Percentiles rank a stretch among this genome's conserved stretches.
Conservation (phyloP, 2,797 vertebrate species). For the Channallabes apus region DNA sequence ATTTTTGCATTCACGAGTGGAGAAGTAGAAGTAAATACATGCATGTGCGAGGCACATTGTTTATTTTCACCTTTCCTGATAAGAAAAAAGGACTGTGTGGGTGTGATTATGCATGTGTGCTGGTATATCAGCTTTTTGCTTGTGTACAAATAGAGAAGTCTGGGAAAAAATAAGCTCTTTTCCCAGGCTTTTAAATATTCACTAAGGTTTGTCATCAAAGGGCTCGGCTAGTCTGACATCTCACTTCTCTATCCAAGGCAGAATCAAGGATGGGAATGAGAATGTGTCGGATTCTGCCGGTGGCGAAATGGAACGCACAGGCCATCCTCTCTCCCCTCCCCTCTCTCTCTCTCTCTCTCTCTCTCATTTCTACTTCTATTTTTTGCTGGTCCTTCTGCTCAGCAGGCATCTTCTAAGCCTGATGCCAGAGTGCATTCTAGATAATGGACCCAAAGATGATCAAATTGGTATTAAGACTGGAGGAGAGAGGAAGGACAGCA, state of each 20-base stretch:
- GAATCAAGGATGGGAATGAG: conserved; percentile 37
- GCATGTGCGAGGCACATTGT: conserved; percentile 15
- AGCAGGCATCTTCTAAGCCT: conserved; percentile 27
- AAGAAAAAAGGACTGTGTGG: conserved; percentile 6
- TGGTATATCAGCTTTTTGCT: conserved; percentile 40
- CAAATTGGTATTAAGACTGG: conserved; percentile 37
- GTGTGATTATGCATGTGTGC: conserved; percentile 46
- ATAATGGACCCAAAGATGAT: conserved; percentile 46
- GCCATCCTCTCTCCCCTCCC: neutral
- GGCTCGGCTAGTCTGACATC: conserved; percentile 44
- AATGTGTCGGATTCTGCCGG: conserved; percentile 35
- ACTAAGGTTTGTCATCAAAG: conserved; percentile 34
- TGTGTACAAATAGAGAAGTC: conserved; percentile 42
- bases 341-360: neutral
- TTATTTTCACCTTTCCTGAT: conserved; percentile 40
- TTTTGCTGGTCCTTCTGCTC: neutral
- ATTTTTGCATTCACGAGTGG: neutral
- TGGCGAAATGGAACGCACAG: conserved; percentile 32
- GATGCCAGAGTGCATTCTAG: conserved; percentile 20
- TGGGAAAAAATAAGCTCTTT: conserved; percentile 21
- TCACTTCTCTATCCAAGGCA: conserved; percentile 39
- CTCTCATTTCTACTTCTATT: neutral
- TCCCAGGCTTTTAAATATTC: conserved; percentile 41
- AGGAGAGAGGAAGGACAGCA: conserved; percentile 46
- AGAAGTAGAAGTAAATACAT: conserved; percentile 28